Base-by-base conservation (phyloP, 2,888 invertebrate genomes). In the Andrena marginata region DNA sequence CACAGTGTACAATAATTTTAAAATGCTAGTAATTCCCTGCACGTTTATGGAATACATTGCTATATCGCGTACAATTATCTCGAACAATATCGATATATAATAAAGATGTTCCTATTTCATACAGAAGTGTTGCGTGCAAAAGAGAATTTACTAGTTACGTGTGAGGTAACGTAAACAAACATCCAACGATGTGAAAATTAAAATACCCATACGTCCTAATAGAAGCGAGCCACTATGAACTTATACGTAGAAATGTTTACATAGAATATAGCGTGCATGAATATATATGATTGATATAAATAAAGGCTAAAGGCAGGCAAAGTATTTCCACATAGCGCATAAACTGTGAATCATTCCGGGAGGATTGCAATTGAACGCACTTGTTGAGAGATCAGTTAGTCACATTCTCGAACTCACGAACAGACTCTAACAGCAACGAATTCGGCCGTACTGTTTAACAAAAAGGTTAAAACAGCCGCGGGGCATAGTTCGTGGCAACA, bases 311-410 rank as follows among this genome's bases (percentile, higher is more conserved):
- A 26, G 48, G 10, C 56, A 67, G 20, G 20, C 2, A 72, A 69
- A 60, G 26, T 76, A 48, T 49, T 69, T 33, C 2, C 23, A 62
- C 42, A 63, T 26, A 26, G 16, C 26, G 51, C 54, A 72, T 63
- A 72, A 69, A 65, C 23, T 59, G 77, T 64, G 42, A 69, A 76
- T 81, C 71, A 76, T 72, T 72, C 65, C 56, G 42, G 63, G 31
- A 64, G 81, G 81, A 71, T 81, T 72, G 72, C 54, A 81, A 81
- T 81, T 81, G 72, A 82, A 81, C 82, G 73, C 84, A 78, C 83
- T 83, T 82, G 84, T 84, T 78, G 83, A 72, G 70, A 82, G 68
- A 84, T 78, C 33, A 73, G 51, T 72, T 77, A 64, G 65, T 73
- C 67, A 69, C 73, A 77, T 83, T 73, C 64, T 77, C 77, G 70